Base-by-base conservation (phyloP, 2,888 invertebrate genomes). In the Tortricodes alternella region DNA sequence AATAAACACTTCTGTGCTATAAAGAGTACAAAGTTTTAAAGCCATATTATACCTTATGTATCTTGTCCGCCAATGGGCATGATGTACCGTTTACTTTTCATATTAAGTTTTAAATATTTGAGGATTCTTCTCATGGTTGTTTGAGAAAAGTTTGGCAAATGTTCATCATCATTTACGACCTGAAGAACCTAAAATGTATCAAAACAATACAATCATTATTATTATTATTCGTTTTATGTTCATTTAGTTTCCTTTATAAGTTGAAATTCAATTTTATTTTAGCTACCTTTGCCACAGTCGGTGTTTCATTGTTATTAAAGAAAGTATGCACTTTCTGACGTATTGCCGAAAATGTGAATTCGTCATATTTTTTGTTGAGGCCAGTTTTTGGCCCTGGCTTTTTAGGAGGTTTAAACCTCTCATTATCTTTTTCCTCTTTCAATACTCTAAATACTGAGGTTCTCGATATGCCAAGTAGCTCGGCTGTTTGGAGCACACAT, bases 141-240 rank as follows among this genome's bases (percentile, higher is more conserved):
- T 6, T 38, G 15, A 16, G 49, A 49, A 39, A 38, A 49, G 16
- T 49, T 38, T 24, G 38, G 38, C 11, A 49, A 48, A 21, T 48
- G 15, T 16, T 48, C 37, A 24, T 48, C 48, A 9, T 48, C 37
- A 21, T 48, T 48, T 13, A 37, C 48, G 13, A 35, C 48, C 23
- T 24, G 48, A 9, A 48, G 46, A 6, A 35, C 35, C 46, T 48
- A 48, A 48, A 48, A n/a, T n/a, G n/a, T n/a, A n/a, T n/a, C n/a
- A n/a, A n/a, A n/a, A n/a, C n/a, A n/a, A n/a, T n/a, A n/a, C n/a
- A n/a, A n/a, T n/a, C n/a, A n/a, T n/a, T n/a, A n/a, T n/a, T n/a
- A n/a, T n/a, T n/a, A n/a, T n/a, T n/a, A n/a, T n/a, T n/a, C n/a
- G n/a, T n/a, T n/a, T n/a, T n/a, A n/a, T n/a, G n/a, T n/a, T n/a